Percentiles rank a stretch among this genome's conserved stretches.
phyloP scores from a whole-genome alignment of 2,888 invertebrate species.

The Himalopsyche anomala region DNA sequence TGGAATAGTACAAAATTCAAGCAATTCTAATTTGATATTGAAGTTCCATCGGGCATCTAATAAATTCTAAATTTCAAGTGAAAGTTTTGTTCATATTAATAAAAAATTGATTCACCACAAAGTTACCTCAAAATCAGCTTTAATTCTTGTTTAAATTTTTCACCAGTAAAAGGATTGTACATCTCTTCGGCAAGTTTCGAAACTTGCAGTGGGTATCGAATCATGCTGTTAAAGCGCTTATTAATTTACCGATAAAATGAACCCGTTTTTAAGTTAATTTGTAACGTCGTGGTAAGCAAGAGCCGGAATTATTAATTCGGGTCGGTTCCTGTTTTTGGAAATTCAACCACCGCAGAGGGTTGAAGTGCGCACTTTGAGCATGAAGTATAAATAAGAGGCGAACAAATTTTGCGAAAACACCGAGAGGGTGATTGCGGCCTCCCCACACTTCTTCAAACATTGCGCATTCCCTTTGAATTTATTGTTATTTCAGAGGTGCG shows the following conservation, averaged over 20 bases:
- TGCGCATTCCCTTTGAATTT: conserved; percentile 55
- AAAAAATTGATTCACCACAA: no score
- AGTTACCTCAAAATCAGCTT: no score
- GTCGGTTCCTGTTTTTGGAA: conserved; percentile 44
- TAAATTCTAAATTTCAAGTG: no score
- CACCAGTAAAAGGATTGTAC: no score
- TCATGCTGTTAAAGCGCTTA: conserved; percentile 4
- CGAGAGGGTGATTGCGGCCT: conserved; percentile 47
- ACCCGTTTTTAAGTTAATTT: conserved; percentile 34
- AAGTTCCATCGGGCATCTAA: no score
- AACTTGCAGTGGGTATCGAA: not conserved
- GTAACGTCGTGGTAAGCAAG: conserved; percentile 6
- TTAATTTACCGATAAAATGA: conserved; percentile 30
- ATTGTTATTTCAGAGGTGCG: conserved; percentile 42
- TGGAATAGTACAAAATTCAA: no score
- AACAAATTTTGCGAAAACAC: conserved; percentile 53
- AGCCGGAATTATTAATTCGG: conserved; percentile 26
- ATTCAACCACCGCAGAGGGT: conserved; percentile 27
- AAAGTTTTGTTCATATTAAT: no score
- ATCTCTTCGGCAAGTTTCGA: no score
- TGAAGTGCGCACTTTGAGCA: conserved; percentile 32
- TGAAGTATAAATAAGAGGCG: conserved; percentile 54
- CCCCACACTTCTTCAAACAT: conserved; percentile 57
- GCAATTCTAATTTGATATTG: no score
- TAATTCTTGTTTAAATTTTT: no score